Conservation (phyloP, 2,797 vertebrate species). For the Synanceia verrucosa region DNA sequence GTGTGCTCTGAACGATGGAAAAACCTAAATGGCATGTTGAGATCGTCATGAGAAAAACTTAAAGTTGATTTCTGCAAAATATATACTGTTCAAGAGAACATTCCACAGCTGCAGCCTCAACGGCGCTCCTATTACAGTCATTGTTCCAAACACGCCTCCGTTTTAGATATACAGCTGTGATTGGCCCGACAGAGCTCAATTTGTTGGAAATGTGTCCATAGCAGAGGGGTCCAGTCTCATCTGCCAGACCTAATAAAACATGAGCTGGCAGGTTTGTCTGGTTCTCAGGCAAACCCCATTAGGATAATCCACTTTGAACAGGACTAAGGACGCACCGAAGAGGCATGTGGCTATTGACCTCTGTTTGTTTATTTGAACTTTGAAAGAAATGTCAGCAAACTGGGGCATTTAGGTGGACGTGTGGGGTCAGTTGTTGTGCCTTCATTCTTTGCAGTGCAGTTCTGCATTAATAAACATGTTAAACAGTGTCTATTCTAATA, state of each 20-base stretch:
- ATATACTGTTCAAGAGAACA: neutral
- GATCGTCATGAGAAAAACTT: neutral
- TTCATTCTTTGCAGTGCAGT: neutral
- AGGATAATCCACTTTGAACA: conserved; percentile 19
- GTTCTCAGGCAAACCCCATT: neutral
- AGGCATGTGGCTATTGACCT: conserved; percentile 1
- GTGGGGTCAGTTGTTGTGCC: neutral
- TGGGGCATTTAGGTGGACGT: neutral
- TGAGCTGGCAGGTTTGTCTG: neutral
- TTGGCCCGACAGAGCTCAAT: neutral
- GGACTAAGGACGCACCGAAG: neutral
- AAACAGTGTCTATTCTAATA: neutral
- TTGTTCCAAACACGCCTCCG: neutral
- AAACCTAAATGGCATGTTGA: neutral
- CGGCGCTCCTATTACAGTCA: neutral
- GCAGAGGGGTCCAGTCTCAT: neutral
- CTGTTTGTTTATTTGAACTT: conserved; percentile 21
- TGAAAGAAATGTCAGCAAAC: conserved; percentile 12
- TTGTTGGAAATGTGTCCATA: neutral
- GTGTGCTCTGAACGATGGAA: neutral
- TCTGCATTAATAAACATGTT: neutral
- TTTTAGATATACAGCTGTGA: neutral
- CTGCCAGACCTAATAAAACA: neutral
- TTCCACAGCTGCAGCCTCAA: neutral
- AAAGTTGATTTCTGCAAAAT: neutral